These are phyloP conservation scores for Pelecanoides urinatrix DNA, from an alignment of 2,113 vertebrate genomes.

Conservation along the genomic window DNA sequence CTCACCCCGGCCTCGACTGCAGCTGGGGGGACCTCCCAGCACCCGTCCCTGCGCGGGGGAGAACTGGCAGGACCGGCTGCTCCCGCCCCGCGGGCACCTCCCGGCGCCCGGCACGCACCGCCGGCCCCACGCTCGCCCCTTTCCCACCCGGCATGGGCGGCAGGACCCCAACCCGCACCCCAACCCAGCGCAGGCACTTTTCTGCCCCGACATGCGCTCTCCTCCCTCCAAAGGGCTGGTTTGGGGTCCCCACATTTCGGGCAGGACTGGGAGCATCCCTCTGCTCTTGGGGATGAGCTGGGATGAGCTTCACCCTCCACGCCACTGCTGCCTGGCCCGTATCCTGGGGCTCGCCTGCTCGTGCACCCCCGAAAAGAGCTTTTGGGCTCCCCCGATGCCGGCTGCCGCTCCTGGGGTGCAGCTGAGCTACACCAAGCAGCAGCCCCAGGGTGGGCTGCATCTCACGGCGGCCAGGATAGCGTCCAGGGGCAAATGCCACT, in stretches of 20 bases:
- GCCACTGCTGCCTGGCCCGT: neutral
- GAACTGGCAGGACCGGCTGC: constrained; percentile 33
- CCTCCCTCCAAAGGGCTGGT: neutral
- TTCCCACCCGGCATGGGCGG: neutral
- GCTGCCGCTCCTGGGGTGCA: neutral
- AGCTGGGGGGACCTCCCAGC: neutral
- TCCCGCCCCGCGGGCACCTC: neutral
- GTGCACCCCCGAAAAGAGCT: neutral
- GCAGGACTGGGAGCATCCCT: neutral
- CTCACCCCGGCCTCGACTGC: neutral
- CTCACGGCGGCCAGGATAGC: rapidly evolving
- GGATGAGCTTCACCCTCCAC: neutral
- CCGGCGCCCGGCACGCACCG: neutral
- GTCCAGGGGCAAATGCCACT: rapidly evolving
- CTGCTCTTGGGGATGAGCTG: neutral
- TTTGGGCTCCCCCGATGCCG: neutral
- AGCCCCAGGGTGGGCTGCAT: neutral
- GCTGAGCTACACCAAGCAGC: neutral
- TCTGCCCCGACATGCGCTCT: rapidly evolving
- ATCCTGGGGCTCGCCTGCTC: neutral
- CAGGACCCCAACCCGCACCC: neutral
- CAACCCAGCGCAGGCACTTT: neutral
- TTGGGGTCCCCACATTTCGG: neutral
- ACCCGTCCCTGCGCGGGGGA: neutral
- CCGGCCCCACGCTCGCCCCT: neutral